Base-by-base conservation (phyloP, 2,888 invertebrate genomes). In the Cheilosia soror region DNA sequence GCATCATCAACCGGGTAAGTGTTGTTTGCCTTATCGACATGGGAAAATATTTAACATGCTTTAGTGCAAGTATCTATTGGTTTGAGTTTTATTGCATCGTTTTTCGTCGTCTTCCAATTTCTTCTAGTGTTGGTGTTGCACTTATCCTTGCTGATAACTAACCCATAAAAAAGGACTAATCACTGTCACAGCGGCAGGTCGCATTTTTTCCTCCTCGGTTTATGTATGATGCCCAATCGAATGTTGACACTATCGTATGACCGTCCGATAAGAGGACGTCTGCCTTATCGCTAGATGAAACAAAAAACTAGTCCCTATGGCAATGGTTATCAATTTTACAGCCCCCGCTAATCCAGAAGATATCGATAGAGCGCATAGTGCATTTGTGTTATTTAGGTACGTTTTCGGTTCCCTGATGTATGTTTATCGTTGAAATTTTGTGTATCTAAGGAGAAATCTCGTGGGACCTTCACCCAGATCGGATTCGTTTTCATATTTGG, bases 401-500 rank as follows among this genome's bases (percentile, higher is more conserved):
- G 33, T 37, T 13, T 15, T 58, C 57, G 57, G 57, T 53, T 31
- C 44, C 53, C 15, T 60, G n/a, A n/a, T n/a, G 37, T 68, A 66
- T 66, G 65, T 76, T 76, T 66, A 60, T 62, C 69, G 7, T 29
- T 40, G 20, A 15, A 2, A 40, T 13, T 62, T 25, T 47, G 15
- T 58, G 47, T 78, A 71, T 78, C 71, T 47, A 9, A 20, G 68
- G 62, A 71, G 25, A 65, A 44, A 65, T 79, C 78, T 72, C 78
- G 71, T 84, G 84, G 84, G 84, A 84, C 84, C 84, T 79, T 84
- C 75, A 84, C 79, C 84, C 84, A 80, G 75, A 84, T 84, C 80
- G 60, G 27, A 60, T 84, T 80, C 69, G 65, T 13, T 25, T 65
- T 51, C 51, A 71, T 65, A 75, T 85, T 85, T 85, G 85, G 81